phyloP scores from a whole-genome alignment of 2,113 vertebrate genomes.

The Calyptomena viridis region DNA sequence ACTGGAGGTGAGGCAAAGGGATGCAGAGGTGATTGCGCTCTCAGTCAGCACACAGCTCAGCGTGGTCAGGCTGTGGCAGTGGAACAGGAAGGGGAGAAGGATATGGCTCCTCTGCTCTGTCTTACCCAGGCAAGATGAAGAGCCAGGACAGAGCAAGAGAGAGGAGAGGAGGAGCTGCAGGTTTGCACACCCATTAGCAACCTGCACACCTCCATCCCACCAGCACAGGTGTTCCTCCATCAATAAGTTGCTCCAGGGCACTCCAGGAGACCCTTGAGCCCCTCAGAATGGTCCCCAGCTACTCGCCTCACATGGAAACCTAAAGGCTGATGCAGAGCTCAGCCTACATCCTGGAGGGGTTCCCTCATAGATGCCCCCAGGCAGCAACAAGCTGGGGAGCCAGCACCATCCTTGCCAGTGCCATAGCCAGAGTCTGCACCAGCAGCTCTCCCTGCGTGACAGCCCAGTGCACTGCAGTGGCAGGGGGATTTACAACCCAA shows the following conservation, averaged over 20 bases:
- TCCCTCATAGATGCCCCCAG: accelerated
- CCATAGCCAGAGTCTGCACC: not conserved
- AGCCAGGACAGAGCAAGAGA: not conserved
- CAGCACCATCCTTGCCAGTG: not conserved
- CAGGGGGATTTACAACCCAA: not conserved
- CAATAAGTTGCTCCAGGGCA: not conserved
- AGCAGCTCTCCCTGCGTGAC: accelerated
- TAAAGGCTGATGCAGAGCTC: not conserved
- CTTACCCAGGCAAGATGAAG: not conserved
- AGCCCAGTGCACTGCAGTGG: not conserved
- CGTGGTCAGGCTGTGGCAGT: accelerated
- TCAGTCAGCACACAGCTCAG: accelerated
- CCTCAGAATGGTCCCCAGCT: accelerated
- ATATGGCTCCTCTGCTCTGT: not conserved
- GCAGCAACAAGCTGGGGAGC: not conserved
- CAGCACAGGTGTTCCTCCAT: not conserved
- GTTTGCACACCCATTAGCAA: not conserved
- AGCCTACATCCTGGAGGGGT: not conserved
- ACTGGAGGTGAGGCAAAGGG: not conserved
- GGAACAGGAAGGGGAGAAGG: not conserved
- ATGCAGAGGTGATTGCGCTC: not conserved
- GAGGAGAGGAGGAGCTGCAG: not conserved
- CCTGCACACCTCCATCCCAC: not conserved
- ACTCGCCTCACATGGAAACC: not conserved
- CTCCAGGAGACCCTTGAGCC: not conserved